phyloP scores from a whole-genome alignment of 2,797 vertebrate species.

The Rhabdomys pumilio region DNA sequence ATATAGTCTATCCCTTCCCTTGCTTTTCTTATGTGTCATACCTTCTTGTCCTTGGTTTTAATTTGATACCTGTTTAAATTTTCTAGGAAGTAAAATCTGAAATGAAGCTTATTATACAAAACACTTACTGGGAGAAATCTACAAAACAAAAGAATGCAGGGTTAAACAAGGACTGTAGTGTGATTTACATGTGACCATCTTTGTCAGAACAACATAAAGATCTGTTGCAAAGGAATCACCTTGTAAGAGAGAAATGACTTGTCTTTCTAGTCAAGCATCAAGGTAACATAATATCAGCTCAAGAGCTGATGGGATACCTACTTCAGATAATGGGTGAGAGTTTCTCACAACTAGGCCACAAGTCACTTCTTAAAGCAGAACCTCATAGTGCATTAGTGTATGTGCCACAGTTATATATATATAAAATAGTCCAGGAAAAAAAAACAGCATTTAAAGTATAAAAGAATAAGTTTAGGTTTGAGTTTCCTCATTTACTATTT shows the following conservation, averaged over 20 bases:
- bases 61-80: neutral
- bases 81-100: neutral
- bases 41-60: accelerated
- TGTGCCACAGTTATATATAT: neutral
- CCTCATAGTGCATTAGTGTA: neutral
- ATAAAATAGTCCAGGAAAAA: neutral
- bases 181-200: neutral
- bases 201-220: neutral
- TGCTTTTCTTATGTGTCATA: neutral
- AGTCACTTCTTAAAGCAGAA: neutral
- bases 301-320: neutral
- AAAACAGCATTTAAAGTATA: neutral
- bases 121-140: neutral
- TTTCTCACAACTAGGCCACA: neutral
- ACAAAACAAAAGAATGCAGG: neutral
- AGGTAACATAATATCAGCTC: neutral
- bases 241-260: neutral
- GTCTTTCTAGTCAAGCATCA: neutral
- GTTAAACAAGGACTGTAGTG: accelerated
- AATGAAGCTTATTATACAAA: neutral
- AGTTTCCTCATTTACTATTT: neutral
- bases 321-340: neutral
- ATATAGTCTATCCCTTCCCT: neutral
- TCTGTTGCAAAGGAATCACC: neutral
- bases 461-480: neutral